Percentiles rank a stretch among this genome's conserved stretches.
These are phyloP conservation scores for Cathartes aura DNA, from an alignment of 2,113 vertebrate species.

Conservation along the genomic window DNA sequence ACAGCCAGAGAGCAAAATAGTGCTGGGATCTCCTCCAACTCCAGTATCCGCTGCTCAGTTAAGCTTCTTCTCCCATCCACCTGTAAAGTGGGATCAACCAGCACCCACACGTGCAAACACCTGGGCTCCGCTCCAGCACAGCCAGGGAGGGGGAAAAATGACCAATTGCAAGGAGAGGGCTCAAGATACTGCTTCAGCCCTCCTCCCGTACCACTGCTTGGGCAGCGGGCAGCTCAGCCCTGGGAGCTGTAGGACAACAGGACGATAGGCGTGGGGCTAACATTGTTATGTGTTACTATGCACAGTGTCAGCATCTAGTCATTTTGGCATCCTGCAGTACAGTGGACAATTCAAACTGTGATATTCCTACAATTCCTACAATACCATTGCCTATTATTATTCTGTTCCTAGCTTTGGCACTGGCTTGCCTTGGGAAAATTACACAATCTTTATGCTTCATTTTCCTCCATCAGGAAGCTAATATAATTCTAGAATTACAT, in stretches of 20 bases:
- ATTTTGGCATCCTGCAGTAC: neutral
- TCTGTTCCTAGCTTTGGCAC: neutral
- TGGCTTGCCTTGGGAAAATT: constrained; percentile 9
- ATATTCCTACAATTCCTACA: neutral
- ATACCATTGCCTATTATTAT: neutral
- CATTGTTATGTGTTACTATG: too few species aligned
- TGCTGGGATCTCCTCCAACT: neutral
- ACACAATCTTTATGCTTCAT: constrained; percentile 11
- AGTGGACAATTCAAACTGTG: neutral
- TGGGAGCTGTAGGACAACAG: neutral
- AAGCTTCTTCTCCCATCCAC: neutral
- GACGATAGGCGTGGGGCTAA: rapidly evolving
- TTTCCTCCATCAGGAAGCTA: constrained; percentile 47
- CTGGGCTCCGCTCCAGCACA: neutral
- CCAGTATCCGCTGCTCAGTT: neutral
- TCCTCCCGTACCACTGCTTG: neutral
- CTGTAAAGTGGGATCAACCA: neutral
- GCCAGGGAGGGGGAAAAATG: neutral
- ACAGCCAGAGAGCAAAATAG: neutral
- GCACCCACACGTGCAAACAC: neutral
- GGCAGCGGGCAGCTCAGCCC: neutral
- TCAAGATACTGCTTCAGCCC: neutral
- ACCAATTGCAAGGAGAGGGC: neutral
- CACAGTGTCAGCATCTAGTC: neutral
- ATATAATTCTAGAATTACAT: constrained; percentile 49